Conservation (phyloP, 2,113 vertebrate species). For the Turdus rufiventris region DNA sequence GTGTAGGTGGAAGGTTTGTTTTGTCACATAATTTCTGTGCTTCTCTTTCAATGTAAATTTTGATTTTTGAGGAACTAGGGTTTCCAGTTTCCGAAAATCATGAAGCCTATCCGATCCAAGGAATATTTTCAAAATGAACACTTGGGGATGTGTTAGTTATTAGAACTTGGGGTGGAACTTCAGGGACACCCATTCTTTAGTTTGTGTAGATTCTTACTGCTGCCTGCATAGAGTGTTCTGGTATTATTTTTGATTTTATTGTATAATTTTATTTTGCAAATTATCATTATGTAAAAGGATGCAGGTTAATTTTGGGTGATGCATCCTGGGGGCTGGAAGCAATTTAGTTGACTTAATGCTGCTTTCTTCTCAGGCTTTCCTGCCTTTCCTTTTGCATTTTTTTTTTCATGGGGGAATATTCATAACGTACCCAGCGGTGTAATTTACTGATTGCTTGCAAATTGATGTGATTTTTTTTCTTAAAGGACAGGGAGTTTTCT, state of each 20-base stretch:
- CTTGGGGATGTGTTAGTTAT: not conserved
- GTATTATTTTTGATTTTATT: not conserved
- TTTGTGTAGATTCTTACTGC: not conserved
- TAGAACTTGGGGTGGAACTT: not conserved
- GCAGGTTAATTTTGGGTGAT: not conserved
- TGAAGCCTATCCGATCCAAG: not conserved
- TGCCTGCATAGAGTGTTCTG: not conserved
- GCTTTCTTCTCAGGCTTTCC: not conserved
- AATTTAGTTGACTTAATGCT: not conserved
- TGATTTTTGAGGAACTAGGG: not conserved
- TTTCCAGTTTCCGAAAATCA: not conserved
- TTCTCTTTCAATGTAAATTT: not conserved
- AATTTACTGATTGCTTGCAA: not conserved
- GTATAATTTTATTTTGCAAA: not conserved
- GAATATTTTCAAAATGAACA: not conserved
- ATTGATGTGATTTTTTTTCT: not conserved
- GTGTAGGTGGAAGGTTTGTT: not conserved
- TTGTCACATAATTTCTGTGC: not conserved
- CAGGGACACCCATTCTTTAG: accelerated
- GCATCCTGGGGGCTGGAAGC: not conserved
- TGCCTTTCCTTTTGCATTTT: not conserved
- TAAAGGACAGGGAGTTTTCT: not conserved
- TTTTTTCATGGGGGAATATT: not conserved
- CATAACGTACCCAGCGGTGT: not conserved
- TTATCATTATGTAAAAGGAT: not conserved